Evolutionary conservation across 2,113 vertebrate genomes (phyloP).

Genomic region (Pygoscelis adeliae): DNA sequence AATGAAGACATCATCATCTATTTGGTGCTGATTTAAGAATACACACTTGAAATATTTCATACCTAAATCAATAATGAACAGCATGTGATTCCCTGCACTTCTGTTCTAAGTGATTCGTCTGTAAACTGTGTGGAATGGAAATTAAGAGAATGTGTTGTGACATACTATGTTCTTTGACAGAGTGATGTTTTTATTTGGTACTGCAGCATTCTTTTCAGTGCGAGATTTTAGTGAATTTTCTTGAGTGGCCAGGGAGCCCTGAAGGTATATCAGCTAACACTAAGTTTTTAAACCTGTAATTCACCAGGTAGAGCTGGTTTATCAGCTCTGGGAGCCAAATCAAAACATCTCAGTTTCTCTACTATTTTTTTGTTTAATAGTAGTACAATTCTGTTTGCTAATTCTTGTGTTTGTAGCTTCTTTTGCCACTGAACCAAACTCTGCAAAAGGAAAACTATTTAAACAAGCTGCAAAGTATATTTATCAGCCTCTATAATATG

Average conservation of each 20-base stretch:
- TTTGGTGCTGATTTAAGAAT: slow-evolving; percentile 34
- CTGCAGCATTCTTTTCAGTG: background rate
- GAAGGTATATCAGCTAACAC: background rate
- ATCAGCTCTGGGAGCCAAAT: background rate
- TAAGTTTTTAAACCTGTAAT: background rate
- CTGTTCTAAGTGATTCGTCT: background rate
- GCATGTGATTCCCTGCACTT: background rate
- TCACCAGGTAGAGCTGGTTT: background rate
- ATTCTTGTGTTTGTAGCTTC: background rate
- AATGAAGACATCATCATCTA: background rate
- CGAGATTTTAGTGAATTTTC: background rate
- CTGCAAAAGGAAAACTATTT: background rate
- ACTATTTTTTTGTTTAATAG: background rate
- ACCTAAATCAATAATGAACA: slow-evolving; percentile 46
- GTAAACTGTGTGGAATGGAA: background rate
- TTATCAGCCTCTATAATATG: background rate
- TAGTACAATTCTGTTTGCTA: background rate
- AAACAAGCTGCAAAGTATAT: background rate
- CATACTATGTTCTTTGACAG: background rate
- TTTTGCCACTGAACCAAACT: background rate
- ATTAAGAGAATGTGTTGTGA: background rate
- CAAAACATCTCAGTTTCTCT: background rate
- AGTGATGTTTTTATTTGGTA: slow-evolving; percentile 5
- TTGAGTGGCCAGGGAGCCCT: background rate
- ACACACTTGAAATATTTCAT: slow-evolving; percentile 2